Percentiles rank a stretch among this genome's conserved stretches.
Evolutionary conservation across 2,113 vertebrate species (phyloP).

Genomic region (Myrmecobius fasciatus): DNA sequence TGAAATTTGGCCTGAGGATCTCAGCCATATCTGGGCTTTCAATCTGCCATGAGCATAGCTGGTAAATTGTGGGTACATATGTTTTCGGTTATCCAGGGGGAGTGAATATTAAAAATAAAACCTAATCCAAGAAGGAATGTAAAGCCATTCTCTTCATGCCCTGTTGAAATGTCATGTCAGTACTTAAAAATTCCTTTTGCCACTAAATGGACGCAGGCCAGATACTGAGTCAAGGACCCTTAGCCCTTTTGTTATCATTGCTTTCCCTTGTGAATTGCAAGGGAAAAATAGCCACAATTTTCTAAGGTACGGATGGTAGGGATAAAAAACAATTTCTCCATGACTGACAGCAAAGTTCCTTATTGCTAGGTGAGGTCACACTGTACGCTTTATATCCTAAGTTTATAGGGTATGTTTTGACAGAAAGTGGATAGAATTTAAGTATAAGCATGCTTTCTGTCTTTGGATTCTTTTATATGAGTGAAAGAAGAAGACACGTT

Average conservation of each 20-base stretch:
- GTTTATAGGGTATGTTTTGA: constrained; percentile 31
- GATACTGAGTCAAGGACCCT: background rate
- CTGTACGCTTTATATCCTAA: background rate
- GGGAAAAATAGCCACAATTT: constrained; percentile 49
- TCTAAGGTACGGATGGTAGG: constrained; percentile 35
- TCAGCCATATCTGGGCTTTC: background rate
- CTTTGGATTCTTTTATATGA: constrained; percentile 25
- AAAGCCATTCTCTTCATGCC: constrained; percentile 44
- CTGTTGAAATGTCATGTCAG: constrained; percentile 56
- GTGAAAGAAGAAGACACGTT: constrained; percentile 8
- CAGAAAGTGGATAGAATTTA: background rate
- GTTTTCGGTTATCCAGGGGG: constrained; percentile 60
- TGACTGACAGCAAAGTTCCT: background rate
- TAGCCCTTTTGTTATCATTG: background rate
- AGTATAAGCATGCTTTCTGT: constrained; percentile 24
- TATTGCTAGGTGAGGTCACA: background rate
- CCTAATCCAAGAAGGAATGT: constrained; percentile 61
- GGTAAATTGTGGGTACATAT: constrained; percentile 44
- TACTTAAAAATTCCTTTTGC: constrained; percentile 67
- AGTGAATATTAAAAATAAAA: constrained; percentile 50
- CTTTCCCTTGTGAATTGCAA: constrained; percentile 47
- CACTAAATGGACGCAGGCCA: constrained; percentile 40
- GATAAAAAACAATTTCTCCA: constrained; percentile 60
- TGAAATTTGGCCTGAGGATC: background rate
- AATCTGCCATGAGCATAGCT: background rate